Conservation (phyloP, 2,113 vertebrate species). For the Saimiri boliviensis region DNA sequence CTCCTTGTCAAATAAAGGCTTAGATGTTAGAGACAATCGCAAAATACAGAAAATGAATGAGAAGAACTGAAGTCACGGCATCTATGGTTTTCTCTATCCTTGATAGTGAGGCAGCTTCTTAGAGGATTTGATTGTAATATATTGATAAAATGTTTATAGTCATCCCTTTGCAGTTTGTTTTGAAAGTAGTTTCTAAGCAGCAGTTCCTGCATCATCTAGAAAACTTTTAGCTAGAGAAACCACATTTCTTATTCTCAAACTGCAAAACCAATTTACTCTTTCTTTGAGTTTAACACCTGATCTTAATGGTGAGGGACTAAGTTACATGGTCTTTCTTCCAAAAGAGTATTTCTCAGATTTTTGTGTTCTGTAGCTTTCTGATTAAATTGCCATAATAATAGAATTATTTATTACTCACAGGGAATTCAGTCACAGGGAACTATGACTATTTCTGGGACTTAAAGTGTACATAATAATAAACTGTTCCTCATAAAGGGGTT, state of each 20-base stretch:
- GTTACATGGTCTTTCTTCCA: conserved; percentile 32
- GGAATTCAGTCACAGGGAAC: not conserved
- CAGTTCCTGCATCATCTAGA: conserved; percentile 25
- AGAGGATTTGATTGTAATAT: not conserved
- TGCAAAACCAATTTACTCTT: not conserved
- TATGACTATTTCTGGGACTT: not conserved
- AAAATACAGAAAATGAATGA: conserved; percentile 59
- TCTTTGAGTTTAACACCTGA: conserved; percentile 41
- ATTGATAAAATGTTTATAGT: conserved; percentile 5
- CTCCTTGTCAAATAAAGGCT: conserved; percentile 28
- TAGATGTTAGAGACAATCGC: conserved; percentile 54
- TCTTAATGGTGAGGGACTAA: conserved; percentile 27
- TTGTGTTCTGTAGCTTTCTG: conserved; percentile 46
- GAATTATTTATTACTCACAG: not conserved
- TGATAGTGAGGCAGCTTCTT: conserved; percentile 40
- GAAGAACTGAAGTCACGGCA: conserved; percentile 53
- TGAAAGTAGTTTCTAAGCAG: conserved; percentile 46
- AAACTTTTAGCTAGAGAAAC: conserved; percentile 45
- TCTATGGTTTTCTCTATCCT: conserved; percentile 34
- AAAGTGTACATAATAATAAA: not conserved
- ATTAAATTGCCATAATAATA: conserved; percentile 49
- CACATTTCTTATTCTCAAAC: conserved; percentile 42
- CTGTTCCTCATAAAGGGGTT: not conserved
- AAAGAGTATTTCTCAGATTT: conserved; percentile 39
- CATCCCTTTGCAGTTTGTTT: conserved; percentile 32